Percentiles rank a stretch among this genome's conserved stretches.
These are phyloP conservation scores for Bugula neritina DNA, from an alignment of 2,888 invertebrate genomes.

Conservation along the genomic window DNA sequence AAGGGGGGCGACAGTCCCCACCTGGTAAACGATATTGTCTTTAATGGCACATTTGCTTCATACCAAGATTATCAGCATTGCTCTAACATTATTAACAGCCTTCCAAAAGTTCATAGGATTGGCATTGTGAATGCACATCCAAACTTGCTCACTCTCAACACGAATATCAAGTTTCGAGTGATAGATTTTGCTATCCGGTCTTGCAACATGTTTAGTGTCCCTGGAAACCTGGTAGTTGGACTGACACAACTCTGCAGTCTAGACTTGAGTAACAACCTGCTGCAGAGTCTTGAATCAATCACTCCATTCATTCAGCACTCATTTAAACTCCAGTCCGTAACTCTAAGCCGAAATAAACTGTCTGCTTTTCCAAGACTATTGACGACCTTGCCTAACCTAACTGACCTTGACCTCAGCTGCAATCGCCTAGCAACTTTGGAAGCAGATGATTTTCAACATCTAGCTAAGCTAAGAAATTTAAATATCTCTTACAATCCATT, in stretches of 20 bases:
- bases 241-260: neutral
- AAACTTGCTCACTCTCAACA: neutral
- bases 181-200: neutral
- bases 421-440: neutral
- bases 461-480: neutral
- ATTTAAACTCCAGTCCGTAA: neutral
- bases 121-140: constrained; percentile 18
- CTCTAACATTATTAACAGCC: neutral
- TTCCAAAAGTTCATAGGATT: neutral
- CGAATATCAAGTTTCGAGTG: neutral
- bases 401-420: neutral
- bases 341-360: neutral
- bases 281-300: neutral
- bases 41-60: constrained; percentile 9
- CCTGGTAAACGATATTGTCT: constrained; percentile 10
- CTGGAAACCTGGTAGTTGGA: neutral
- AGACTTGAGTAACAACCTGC: constrained; percentile 5
- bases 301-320: neutral
- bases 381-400: neutral
- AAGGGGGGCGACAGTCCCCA: neutral
- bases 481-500: neutral
- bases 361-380: neutral
- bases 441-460: neutral
- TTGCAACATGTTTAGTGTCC: neutral
- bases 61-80: constrained; percentile 4